phyloP scores from a whole-genome alignment of 2,797 vertebrate species.

The Avahi laniger region DNA sequence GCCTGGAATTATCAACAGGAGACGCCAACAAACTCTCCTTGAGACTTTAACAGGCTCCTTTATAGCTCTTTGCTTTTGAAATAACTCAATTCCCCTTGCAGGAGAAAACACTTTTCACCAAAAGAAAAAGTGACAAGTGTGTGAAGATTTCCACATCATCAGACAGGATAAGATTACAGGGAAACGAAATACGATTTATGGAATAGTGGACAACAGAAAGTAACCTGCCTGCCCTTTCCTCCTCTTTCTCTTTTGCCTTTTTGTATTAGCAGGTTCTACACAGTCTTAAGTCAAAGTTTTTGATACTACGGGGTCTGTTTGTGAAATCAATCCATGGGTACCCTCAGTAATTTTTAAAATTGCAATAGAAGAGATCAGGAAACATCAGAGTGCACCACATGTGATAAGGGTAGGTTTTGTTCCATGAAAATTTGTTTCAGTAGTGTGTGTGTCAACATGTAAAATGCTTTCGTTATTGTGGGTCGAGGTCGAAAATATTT shows the following conservation, averaged over 20 bases:
- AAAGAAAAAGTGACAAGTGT: not conserved
- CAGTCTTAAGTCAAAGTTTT: not conserved
- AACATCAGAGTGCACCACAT: not conserved
- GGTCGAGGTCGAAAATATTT: not conserved
- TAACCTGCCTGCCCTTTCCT: no score
- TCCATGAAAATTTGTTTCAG: not conserved
- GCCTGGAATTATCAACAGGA: not conserved
- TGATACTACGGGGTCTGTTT: not conserved
- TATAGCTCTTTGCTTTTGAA: conserved; percentile 16
- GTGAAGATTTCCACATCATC: not conserved
- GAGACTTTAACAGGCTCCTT: not conserved
- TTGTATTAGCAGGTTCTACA: not conserved
- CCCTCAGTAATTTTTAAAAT: not conserved
- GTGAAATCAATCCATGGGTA: not conserved
- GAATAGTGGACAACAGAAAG: not conserved
- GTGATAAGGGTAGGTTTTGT: not conserved
- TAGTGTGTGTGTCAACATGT: not conserved
- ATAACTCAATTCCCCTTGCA: not conserved
- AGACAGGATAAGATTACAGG: not conserved
- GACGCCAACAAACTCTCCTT: not conserved
- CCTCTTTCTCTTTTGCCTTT: not conserved
- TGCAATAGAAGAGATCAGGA: not conserved
- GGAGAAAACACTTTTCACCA: not conserved
- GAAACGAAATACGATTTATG: not conserved
- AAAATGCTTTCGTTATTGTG: not conserved